Percentiles rank a stretch among this genome's conserved stretches.
Conservation (phyloP, 2,888 invertebrate genomes). For the Elmis aenea region DNA sequence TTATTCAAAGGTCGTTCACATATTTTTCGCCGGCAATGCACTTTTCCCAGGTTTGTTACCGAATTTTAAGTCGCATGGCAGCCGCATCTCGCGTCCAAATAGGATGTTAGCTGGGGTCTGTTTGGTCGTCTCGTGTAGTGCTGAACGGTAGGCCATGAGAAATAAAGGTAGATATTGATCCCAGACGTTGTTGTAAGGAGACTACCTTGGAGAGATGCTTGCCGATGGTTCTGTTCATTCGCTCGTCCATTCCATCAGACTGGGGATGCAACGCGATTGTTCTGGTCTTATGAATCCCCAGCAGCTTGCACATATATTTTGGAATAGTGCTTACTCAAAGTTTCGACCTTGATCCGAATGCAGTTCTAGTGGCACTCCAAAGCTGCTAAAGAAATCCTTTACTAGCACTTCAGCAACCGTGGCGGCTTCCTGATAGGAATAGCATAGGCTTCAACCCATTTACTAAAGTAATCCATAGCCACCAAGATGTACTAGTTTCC, state of each 20-base stretch:
- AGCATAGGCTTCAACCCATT: too few relatives aligned
- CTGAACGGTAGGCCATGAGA: background rate
- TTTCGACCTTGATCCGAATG: conserved; percentile 31
- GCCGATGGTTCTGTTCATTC: too few relatives aligned
- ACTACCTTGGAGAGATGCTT: too few relatives aligned
- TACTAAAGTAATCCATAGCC: too few relatives aligned
- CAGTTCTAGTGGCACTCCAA: conserved; percentile 20
- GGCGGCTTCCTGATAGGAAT: conserved; percentile 30
- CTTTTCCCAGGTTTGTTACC: background rate
- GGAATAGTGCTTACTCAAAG: conserved; percentile 28
- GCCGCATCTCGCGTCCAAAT: too few relatives aligned
- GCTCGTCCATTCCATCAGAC: too few relatives aligned
- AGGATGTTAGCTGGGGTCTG: too few relatives aligned
- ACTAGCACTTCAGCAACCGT: conserved; percentile 29
- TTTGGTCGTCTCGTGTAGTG: too few relatives aligned
- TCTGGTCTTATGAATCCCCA: conserved; percentile 28
- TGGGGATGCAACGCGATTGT: too few relatives aligned
- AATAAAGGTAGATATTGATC: background rate
- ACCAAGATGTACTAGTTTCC: conserved; percentile 29
- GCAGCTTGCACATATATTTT: conserved; percentile 20
- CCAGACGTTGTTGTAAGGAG: too few relatives aligned
- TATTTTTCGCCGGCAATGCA: background rate
- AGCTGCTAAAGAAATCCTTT: conserved; percentile 19
- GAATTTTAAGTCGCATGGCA: background rate
- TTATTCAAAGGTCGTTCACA: too few relatives aligned